These are phyloP conservation scores for Nymphalis polychloros DNA, from an alignment of 2,888 invertebrate genomes.

Conservation along the genomic window DNA sequence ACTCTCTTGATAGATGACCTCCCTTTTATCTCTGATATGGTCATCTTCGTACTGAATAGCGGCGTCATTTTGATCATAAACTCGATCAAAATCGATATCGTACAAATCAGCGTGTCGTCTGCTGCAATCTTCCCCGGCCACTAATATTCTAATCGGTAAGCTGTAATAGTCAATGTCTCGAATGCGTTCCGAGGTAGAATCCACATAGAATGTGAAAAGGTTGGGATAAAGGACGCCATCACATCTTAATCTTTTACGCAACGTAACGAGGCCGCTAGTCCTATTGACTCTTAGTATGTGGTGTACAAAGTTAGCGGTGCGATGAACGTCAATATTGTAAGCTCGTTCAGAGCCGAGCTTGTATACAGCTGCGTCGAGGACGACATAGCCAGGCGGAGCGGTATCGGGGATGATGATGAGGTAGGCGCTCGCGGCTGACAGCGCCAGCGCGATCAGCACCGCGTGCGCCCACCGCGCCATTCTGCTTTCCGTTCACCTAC, in stretches of 20 bases:
- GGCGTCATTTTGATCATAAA: slow-evolving; percentile 78
- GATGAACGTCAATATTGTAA: slow-evolving; percentile 89
- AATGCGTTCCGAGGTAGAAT: slow-evolving; percentile 90
- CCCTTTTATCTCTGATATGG: slow-evolving; percentile 67
- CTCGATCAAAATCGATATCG: slow-evolving; percentile 82
- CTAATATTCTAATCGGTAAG: slow-evolving; percentile 87
- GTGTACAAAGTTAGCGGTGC: slow-evolving; percentile 91
- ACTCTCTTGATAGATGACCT: slow-evolving; percentile 58
- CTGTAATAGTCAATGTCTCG: slow-evolving; percentile 92
- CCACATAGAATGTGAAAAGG: slow-evolving; percentile 92
- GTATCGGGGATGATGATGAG: slow-evolving; percentile 83
- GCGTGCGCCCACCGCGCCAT: slow-evolving; percentile 63
- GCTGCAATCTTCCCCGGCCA: slow-evolving; percentile 87
- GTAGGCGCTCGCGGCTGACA: slow-evolving; percentile 71
- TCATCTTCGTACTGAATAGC: slow-evolving; percentile 73
- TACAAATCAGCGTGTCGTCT: slow-evolving; percentile 83
- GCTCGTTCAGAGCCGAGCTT: slow-evolving; percentile 89
- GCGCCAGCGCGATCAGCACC: slow-evolving; percentile 55
- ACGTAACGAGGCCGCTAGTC: slow-evolving; percentile 87
- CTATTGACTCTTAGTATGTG: slow-evolving; percentile 88
- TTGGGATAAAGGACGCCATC: slow-evolving; percentile 92
- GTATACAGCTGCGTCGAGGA: slow-evolving; percentile 91
- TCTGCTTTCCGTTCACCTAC: slow-evolving; percentile 62
- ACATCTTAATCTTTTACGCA: slow-evolving; percentile 87
- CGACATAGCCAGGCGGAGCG: slow-evolving; percentile 83